Base-by-base conservation (phyloP, 92 coral and sea anemone genomes). In the Zoanthus sociatus region DNA sequence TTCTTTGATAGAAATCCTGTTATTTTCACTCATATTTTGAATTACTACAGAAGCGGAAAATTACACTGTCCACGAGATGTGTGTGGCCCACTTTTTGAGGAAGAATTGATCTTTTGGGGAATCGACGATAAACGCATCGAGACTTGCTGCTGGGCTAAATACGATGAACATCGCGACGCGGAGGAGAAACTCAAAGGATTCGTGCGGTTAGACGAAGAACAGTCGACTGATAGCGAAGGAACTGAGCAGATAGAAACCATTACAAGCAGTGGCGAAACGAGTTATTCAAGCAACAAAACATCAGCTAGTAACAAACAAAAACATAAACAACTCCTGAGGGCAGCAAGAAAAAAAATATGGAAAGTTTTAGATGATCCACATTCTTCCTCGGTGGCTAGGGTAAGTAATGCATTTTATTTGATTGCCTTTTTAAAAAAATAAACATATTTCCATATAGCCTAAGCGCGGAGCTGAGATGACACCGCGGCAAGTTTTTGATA, bases 81-180 rank as follows among this genome's bases (percentile, higher is more conserved):
- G 11, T 97, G 99, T 64, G 99, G 99, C 0, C 99, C 99, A 4
- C 92, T 97, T 68, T 97, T 97, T 70, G 99, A 95, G 70, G 99
- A 97, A 78, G 99, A 97, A 76, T 88, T 97, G 4, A 90, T 90
- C 37, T 97, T 93, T 72, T 97, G 99, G 99, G 99, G 99, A 20
- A 92, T 97, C 73, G 98, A 97, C 79, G 95, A 95, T 55, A 97
- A 97, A 74, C 96, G 89, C 63, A 97, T 97, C 68, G 99, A 97
- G 78, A 95, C 99, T 0, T 97, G 99, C 61, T 97, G 99, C 78
- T 97, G 99, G 99, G 98, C 99, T 11, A 95, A 97, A 78, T 97
- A 95, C 42, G 99, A 97, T 82, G 99, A 97, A 51, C 99, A 97
- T 60, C 92, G 98, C 37, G 99, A 97, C 71, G 95, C 98, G 45